Percentiles rank a stretch among this genome's conserved stretches.
Conservation (phyloP, 2,888 invertebrate genomes). For the Chouioia cunea region DNA sequence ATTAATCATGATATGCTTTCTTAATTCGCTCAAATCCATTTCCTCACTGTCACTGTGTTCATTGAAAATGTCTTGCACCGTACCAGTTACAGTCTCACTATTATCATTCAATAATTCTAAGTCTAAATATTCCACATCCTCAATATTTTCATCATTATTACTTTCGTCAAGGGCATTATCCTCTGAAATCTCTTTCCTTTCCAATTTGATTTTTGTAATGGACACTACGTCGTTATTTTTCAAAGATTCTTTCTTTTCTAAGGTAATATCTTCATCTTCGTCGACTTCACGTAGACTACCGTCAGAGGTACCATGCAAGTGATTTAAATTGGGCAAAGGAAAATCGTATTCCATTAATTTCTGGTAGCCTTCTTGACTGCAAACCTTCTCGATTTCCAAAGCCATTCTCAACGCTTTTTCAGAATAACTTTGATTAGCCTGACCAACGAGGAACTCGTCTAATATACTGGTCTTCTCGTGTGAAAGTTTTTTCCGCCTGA, state of each 20-base stretch:
- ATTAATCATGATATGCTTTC: slow-evolving; percentile 56
- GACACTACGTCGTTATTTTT: slow-evolving; percentile 5
- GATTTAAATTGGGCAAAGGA: slow-evolving; percentile 56
- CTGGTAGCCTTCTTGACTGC: slow-evolving; percentile 56
- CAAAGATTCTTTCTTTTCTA: slow-evolving; percentile 9
- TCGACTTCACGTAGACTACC: background rate
- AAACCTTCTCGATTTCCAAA: slow-evolving; percentile 55
- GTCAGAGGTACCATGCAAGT: slow-evolving; percentile 32
- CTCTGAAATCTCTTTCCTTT: background rate
- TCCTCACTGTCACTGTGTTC: slow-evolving; percentile 62
- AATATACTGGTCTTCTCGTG: slow-evolving; percentile 56
- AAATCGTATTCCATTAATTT: slow-evolving; percentile 57
- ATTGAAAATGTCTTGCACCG: slow-evolving; percentile 65
- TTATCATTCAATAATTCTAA: slow-evolving; percentile 28
- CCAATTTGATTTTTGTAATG: background rate
- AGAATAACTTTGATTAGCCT: slow-evolving; percentile 53
- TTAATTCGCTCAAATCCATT: slow-evolving; percentile 44
- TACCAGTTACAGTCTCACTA: slow-evolving; percentile 56
- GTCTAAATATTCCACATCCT: slow-evolving; percentile 43
- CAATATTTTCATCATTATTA: background rate
- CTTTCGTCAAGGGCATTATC: background rate
- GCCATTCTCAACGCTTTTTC: slow-evolving; percentile 54
- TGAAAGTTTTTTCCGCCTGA: slow-evolving; percentile 56
- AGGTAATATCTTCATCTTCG: slow-evolving; percentile 11
- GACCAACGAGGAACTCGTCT: slow-evolving; percentile 53